Percentiles rank a stretch among this genome's conserved stretches.
Evolutionary conservation across 2,888 invertebrate species (phyloP).

Genomic region (Rhabditoides inermis): DNA sequence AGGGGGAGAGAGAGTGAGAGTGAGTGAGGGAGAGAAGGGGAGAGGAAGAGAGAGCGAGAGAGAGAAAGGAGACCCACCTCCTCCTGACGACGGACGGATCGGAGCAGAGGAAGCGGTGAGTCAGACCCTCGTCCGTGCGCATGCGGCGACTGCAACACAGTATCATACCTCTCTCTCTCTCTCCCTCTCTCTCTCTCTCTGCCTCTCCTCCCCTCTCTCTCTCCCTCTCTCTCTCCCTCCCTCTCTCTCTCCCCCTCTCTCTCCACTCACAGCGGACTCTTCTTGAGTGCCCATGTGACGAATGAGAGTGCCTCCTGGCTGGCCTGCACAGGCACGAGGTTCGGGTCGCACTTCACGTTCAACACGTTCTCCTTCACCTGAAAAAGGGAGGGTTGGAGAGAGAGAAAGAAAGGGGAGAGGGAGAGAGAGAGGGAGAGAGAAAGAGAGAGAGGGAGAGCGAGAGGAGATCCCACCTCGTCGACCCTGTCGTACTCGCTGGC

Average conservation of each 20-base stretch:
- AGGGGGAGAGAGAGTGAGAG: constrained; percentile 2
- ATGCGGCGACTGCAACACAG: constrained; percentile 71
- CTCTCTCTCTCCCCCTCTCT: neutral
- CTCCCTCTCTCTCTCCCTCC: neutral
- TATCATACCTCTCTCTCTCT: neutral
- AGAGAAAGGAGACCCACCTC: no score
- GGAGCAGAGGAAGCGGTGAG: constrained; percentile 87
- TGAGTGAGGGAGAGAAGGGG: neutral
- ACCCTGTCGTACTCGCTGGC: constrained; percentile 60
- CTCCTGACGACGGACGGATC: constrained; percentile 86
- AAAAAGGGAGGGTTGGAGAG: no score
- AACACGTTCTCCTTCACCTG: constrained; percentile 78
- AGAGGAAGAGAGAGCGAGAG: neutral
- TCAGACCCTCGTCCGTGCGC: constrained; percentile 82
- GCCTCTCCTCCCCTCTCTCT: neutral
- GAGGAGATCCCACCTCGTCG: no score
- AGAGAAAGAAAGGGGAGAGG: no score
- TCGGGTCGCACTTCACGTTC: constrained; percentile 74
- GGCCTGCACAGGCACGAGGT: constrained; percentile 84
- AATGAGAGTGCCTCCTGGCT: constrained; percentile 86
- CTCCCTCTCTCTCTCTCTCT: neutral
- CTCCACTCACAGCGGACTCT: constrained; percentile 71
- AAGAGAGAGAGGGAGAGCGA: no score
- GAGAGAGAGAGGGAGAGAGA: no score
- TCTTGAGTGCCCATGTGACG: constrained; percentile 87